Evolutionary conservation across 2,797 vertebrate genomes (phyloP).

Genomic region (Caiman crocodilus): DNA sequence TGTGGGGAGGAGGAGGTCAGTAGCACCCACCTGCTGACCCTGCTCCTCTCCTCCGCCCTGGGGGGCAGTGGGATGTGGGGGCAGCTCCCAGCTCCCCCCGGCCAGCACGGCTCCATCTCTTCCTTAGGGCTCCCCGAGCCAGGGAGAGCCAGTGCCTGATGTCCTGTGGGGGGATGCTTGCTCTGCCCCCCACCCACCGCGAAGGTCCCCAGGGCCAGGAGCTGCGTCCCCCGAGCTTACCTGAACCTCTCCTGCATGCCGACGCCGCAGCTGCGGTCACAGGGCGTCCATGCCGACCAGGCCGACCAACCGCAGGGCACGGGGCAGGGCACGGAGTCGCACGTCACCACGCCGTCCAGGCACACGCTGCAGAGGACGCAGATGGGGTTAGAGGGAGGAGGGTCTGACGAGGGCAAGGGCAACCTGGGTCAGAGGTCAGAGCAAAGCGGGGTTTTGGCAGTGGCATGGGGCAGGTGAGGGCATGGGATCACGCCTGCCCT

Average conservation of each 20-base stretch:
- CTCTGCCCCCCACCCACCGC: no score
- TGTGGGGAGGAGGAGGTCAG: slow-evolving; percentile 45
- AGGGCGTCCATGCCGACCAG: slow-evolving; percentile 91
- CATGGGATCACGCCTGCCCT: no score
- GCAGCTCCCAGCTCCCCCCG: no score
- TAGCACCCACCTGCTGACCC: no score
- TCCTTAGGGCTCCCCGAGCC: no score
- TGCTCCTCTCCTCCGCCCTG: no score
- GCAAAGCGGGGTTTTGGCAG: no score
- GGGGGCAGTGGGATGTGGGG: not conserved
- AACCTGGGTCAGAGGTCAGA: no score
- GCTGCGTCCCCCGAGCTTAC: slow-evolving; percentile 55
- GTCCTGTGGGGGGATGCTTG: not conserved
- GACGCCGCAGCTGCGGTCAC: slow-evolving; percentile 86
- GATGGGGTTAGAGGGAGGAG: not conserved
- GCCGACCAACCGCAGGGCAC: slow-evolving; percentile 88
- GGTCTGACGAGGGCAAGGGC: no score
- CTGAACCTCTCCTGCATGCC: slow-evolving; percentile 89
- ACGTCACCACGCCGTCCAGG: slow-evolving; percentile 81
- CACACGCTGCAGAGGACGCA: slow-evolving; percentile 79
- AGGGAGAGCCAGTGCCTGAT: not conserved
- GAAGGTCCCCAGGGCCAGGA: no score
- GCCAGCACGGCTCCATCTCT: not conserved
- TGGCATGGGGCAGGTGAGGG: no score
- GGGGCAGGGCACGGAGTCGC: slow-evolving; percentile 80